These are phyloP conservation scores for Parnassius orleans DNA, from an alignment of 2,888 invertebrate genomes.

Conservation along the genomic window DNA sequence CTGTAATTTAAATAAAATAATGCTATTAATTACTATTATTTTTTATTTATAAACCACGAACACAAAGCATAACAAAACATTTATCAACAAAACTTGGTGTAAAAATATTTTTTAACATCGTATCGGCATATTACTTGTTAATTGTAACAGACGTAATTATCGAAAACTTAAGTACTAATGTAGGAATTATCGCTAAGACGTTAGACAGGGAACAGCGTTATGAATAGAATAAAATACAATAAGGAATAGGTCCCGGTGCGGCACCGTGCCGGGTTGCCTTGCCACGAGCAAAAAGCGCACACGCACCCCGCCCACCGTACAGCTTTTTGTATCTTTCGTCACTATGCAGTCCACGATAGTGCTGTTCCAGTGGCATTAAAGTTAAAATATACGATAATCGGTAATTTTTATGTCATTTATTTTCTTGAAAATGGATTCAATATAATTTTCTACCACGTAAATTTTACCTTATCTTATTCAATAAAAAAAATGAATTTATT, in stretches of 20 bases:
- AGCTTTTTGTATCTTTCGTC: slow-evolving; percentile 26
- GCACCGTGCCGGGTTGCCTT: slow-evolving; percentile 45
- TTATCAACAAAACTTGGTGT: slow-evolving; percentile 44
- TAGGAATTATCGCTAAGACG: slow-evolving; percentile 52
- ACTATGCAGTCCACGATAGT: slow-evolving; percentile 22
- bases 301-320: slow-evolving; percentile 37
- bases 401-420: slow-evolving; percentile 14
- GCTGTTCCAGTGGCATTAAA: background rate
- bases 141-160: slow-evolving; percentile 38
- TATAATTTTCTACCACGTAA: no score
- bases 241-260: slow-evolving; percentile 62
- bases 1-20: slow-evolving; percentile 30
- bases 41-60: slow-evolving; percentile 55
- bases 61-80: slow-evolving; percentile 58
- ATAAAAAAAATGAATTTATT: no score
- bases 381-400: slow-evolving; percentile 24
- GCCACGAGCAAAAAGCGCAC: slow-evolving; percentile 52
- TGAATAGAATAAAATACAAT: slow-evolving; percentile 72
- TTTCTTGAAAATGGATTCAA: no score
- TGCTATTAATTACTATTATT: slow-evolving; percentile 37
- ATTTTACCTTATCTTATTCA: no score
- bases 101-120: slow-evolving; percentile 54
- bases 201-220: slow-evolving; percentile 62
- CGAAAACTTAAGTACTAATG: slow-evolving; percentile 34
- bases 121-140: slow-evolving; percentile 50